Base-by-base conservation (phyloP, 2,888 invertebrate genomes). In the Ophioninae sp. region DNA sequence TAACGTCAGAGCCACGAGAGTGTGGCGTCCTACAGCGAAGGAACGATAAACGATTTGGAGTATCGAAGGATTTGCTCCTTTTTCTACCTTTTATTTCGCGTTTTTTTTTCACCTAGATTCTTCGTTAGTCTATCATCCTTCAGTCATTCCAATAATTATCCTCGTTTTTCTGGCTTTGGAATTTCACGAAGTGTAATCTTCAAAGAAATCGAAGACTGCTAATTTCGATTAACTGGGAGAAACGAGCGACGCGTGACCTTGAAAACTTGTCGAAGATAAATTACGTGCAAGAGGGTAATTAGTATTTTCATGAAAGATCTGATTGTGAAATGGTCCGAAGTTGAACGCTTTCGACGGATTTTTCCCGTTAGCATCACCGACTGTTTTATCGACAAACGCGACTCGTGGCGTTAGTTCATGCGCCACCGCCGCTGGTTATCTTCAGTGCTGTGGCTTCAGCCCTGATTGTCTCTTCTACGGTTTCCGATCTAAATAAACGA, bases 1-100 rank as follows among this genome's bases (percentile, higher is more conserved):
- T 72, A 72, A 75, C 84, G 81, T 76, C 76, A 79, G 76, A 81
- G 72, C 81, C 79, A 84, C 75, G 79, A 75, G 68, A 76, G 72
- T 71, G 81, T 84, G 81, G 79, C 79, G 79, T 30, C 30, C 2
- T 81, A 81, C 59, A 79, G 58, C 63, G 79, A 39, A 67, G 79
- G 58, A 74, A 68, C 64, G 72, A 84, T 84, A 84, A 84, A 84
- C 73, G 72, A 81, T 84, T 81, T 79, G 75, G 78, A 84, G 83
- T 81, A 78, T 81, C 75, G 75, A 65, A 75, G 10, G 41, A 63
- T 51, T 69, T 71, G 44, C 63, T 78, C 69, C 69, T 79, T 71
- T 79, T 71, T 79, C 39, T 56, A 72, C 56, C 56, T 73, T 81
- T 71, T 67, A 30, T 78, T 81, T 81, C 17, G 58, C 80, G 68